Base-by-base conservation (phyloP, 2,113 vertebrate species). In the Grallaria varia region DNA sequence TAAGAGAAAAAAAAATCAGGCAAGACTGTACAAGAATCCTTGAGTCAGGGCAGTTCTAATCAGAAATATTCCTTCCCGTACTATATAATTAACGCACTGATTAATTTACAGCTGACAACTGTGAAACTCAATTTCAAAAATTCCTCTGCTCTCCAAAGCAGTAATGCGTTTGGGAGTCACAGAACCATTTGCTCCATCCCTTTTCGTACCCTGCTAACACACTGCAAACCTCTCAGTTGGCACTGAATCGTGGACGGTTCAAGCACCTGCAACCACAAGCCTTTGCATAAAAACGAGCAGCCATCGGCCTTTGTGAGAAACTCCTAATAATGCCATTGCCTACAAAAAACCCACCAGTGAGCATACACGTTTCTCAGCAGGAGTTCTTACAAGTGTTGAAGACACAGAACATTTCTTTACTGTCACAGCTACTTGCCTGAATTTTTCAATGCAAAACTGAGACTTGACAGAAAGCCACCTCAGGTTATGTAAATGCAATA, bases 201-300 rank as follows among this genome's bases (percentile, higher is more conserved):
- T 72, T 53, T 10, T 52, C 31, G 47, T 40, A 67, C 10, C 16
- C 40, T 60, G 4, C 18, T 27, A 64, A 64, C 4, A 40, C 27
- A 49, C 10, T 21, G 7, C 76, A 76, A 75, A 62, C 15, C 75
- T 60, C 79, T 58, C 12, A 73, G 40, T 45, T 77, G 55, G 47
- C 56, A 68, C 11, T 6, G 4, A 87, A 82, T 39, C 0, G 3
- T 30, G 60, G 39, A 89, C 33, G 56, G 75, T 44, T 92, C 12
- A 17, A 82, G 93, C 86, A 90, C 86, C 86, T 76, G 79, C 49
- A 90, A 67, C 72, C 91, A 87, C 68, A 84, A 91, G 39, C 37
- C 39, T 50, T 7, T 55, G 77, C 60, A 75, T 87, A 78, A 67
- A 63, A 72, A 56, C 4, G 12, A 75, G 64, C 6, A 75, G 64